These are phyloP conservation scores for Sycophila sp. DNA, from an alignment of 1,140 invertebrate species.

Conservation along the genomic window DNA sequence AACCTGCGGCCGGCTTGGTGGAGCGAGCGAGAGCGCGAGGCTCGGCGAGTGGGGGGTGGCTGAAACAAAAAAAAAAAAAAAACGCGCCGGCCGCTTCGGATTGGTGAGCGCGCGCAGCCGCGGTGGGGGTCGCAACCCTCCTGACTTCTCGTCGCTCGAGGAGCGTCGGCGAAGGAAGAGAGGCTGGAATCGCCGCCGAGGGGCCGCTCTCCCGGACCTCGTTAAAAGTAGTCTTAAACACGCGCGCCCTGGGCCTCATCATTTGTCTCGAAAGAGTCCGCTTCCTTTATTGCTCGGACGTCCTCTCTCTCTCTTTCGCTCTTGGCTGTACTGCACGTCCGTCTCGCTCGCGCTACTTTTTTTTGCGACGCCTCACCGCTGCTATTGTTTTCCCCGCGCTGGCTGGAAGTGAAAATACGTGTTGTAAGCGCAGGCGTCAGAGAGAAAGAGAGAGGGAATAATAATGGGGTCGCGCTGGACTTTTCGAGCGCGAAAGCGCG, in stretches of 20 bases:
- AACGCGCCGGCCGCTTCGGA: constrained; percentile 50
- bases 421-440: neutral
- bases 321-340: too few relatives aligned
- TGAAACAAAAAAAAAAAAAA: constrained; percentile 49
- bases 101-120: constrained; percentile 46
- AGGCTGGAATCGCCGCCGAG: neutral
- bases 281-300: too few relatives aligned
- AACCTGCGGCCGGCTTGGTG: constrained; percentile 44
- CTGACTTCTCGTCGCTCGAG: neutral
- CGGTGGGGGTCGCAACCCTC: neutral
- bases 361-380: neutral
- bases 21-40: constrained; percentile 39
- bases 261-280: neutral
- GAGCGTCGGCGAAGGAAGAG: neutral
- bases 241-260: constrained; percentile 3
- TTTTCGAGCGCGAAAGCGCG: neutral
- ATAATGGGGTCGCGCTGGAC: too few relatives aligned
- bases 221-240: constrained; percentile 17
- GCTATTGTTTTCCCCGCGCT: neutral
- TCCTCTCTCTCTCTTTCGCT: neutral
- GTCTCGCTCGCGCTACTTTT: neutral
- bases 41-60: constrained; percentile 26
- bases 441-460: too few relatives aligned
- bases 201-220: neutral
- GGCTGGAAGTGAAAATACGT: neutral